Percentiles rank a stretch among this genome's conserved stretches.
Evolutionary conservation across 2,888 invertebrate genomes (phyloP).

Genomic region (Entomobrya multifasciata): DNA sequence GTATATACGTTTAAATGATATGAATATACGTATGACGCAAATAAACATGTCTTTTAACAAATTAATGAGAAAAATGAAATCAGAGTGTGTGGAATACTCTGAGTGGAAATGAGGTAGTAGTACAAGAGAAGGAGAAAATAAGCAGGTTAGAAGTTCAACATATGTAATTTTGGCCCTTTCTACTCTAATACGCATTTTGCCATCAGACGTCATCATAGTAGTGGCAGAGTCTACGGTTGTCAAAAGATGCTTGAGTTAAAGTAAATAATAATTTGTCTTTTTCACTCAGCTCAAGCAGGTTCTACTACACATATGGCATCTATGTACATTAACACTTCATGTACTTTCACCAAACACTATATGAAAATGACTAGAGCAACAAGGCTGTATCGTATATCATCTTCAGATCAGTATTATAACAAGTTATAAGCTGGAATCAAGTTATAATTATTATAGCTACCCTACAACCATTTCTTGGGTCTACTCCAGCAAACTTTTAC

Average conservation of each 20-base stretch:
- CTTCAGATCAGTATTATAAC: background rate
- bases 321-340: background rate
- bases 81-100: background rate
- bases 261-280: constrained; percentile 41
- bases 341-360: background rate
- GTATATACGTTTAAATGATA: background rate
- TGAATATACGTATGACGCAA: background rate
- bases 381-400: no score
- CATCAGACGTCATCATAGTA: background rate
- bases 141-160: background rate
- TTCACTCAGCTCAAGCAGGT: constrained; percentile 23
- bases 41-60: background rate
- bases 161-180: background rate
- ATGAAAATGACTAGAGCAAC: no score
- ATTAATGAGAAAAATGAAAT: constrained; percentile 27
- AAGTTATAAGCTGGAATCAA: background rate
- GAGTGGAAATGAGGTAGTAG: background rate
- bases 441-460: background rate
- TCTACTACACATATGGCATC: background rate
- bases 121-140: background rate
- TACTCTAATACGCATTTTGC: background rate
- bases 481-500: constrained; percentile 45
- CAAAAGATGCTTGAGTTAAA: constrained; percentile 22
- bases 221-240: background rate
- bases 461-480: constrained; percentile 31